These are phyloP conservation scores for Pteronotus mesoamericanus DNA, from an alignment of 2,797 vertebrate genomes.

Conservation along the genomic window DNA sequence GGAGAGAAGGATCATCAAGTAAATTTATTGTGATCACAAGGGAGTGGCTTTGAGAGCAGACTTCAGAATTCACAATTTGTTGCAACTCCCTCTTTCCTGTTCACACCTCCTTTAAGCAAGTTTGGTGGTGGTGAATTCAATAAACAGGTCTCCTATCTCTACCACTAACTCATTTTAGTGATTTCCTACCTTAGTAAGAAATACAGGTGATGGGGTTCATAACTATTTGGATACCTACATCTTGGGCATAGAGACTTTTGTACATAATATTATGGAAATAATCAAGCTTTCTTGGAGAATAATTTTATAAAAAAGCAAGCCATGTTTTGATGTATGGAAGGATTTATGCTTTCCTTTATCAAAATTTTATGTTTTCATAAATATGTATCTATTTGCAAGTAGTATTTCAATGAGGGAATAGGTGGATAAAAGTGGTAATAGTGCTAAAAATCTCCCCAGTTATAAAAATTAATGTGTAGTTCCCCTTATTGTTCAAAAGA, in stretches of 20 bases:
- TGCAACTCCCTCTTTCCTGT: not conserved
- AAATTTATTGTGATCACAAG: not conserved
- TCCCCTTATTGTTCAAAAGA: slow-evolving; percentile 31
- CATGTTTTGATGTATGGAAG: not conserved
- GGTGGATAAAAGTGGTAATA: slow-evolving; percentile 26
- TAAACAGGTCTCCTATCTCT: slow-evolving; percentile 3
- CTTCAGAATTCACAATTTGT: not conserved
- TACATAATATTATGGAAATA: slow-evolving; percentile 5
- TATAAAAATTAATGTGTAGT: slow-evolving; percentile 17
- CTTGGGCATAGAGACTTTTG: not conserved
- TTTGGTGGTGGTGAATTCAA: slow-evolving; percentile 9
- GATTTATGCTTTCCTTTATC: not conserved
- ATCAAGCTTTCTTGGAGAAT: not conserved
- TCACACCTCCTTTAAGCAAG: not conserved
- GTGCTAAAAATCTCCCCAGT: slow-evolving; percentile 22
- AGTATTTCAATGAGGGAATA: slow-evolving; percentile 38
- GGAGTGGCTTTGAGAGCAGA: not conserved
- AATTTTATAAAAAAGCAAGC: not conserved
- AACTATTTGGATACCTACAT: not conserved
- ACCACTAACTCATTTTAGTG: slow-evolving; percentile 3
- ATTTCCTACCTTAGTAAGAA: not conserved
- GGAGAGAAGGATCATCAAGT: not conserved
- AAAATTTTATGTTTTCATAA: slow-evolving; percentile 49
- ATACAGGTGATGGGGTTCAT: not conserved
- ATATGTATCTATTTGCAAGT: slow-evolving; percentile 26